A percentile compares a stretch with the other conserved stretches of the same genome.
phyloP scores from a whole-genome alignment of 1,140 invertebrate genomes.

The Drosophila serrata region DNA sequence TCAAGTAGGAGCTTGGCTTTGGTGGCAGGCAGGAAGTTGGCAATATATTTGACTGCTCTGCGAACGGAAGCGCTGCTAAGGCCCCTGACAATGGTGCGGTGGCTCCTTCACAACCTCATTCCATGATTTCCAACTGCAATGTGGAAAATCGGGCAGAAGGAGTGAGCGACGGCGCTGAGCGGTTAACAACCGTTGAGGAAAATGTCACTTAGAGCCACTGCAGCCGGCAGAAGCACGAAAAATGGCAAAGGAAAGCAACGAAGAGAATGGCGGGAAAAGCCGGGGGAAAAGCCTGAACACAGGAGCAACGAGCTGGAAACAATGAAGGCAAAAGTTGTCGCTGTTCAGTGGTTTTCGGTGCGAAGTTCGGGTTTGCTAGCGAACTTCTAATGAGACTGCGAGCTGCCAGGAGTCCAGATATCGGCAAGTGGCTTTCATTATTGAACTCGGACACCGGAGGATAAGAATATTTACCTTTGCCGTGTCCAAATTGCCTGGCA shows the following conservation, averaged over 20 bases:
- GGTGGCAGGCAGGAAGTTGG: conserved; percentile 72
- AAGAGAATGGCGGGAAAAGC: conserved; percentile 23
- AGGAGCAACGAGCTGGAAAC: conserved; percentile 76
- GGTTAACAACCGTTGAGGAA: conserved; percentile 57
- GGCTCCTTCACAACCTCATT: conserved; percentile 9
- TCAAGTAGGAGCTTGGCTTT: conserved; percentile 50
- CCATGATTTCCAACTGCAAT: background rate
- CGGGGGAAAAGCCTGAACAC: conserved; percentile 26
- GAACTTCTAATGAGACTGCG: conserved; percentile 53
- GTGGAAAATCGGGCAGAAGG: conserved; percentile 29
- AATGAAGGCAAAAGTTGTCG: conserved; percentile 81
- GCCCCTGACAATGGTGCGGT: conserved; percentile 60
- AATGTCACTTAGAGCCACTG: conserved; percentile 60
- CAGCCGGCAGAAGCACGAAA: conserved; percentile 40
- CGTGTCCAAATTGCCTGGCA: conserved; percentile 53
- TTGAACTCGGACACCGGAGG: conserved; percentile 45
- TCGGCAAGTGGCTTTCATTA: conserved; percentile 49
- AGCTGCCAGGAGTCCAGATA: conserved; percentile 41
- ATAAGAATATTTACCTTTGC: conserved; percentile 55
- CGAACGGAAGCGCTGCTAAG: conserved; percentile 74
- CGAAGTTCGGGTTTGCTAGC: conserved; percentile 57
- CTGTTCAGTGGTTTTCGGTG: conserved; percentile 50
- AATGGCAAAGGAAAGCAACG: conserved; percentile 40
- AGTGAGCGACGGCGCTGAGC: conserved; percentile 22
- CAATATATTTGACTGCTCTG: conserved; percentile 82